Evolutionary conservation across 2,797 vertebrate species (phyloP).

Genomic region (Dallia pectoralis): DNA sequence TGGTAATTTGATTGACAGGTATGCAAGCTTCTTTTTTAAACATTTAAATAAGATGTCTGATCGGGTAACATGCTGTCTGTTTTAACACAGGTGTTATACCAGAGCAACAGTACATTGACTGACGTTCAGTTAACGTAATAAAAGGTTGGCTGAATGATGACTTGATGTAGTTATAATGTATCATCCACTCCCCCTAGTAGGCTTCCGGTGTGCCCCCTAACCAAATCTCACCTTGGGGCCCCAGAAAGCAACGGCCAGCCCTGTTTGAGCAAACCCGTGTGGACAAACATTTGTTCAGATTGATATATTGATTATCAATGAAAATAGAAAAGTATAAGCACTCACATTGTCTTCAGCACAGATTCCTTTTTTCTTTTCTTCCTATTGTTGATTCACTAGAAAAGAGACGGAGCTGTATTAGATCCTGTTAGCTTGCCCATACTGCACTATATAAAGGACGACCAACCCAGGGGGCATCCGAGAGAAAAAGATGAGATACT

Average conservation of each 20-base stretch:
- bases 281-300: neutral
- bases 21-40: conserved; percentile 21
- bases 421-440: neutral
- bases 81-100: neutral
- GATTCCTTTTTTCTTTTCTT: conserved; percentile 35
- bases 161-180: too few relatives aligned
- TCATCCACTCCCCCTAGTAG: too few relatives aligned
- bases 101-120: neutral
- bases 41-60: conserved; percentile 32
- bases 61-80: conserved; percentile 49
- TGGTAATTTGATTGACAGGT: conserved; percentile 56
- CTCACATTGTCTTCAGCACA: conserved; percentile 52
- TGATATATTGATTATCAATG: neutral
- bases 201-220: too few relatives aligned
- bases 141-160: too few relatives aligned
- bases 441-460: conserved; percentile 4
- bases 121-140: too few relatives aligned
- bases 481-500: conserved; percentile 13
- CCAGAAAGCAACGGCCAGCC: too few relatives aligned
- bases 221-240: too few relatives aligned
- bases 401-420: conserved; percentile 31
- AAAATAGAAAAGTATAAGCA: conserved; percentile 14
- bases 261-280: too few relatives aligned
- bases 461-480: neutral
- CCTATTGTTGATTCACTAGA: conserved; percentile 47